Evolutionary conservation across 2,888 invertebrate species (phyloP).

Genomic region (Drosophila nigricruria): DNA sequence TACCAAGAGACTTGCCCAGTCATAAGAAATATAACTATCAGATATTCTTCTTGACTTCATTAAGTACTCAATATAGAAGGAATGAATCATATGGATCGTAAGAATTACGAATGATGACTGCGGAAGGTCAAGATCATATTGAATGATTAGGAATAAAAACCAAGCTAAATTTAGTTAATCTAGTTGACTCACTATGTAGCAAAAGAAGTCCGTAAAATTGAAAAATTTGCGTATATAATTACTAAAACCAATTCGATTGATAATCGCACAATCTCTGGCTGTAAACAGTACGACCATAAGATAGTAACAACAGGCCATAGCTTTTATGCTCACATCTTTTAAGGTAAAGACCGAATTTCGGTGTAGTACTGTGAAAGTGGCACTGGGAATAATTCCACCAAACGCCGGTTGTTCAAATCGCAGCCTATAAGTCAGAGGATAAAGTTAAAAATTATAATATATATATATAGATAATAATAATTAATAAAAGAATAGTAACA

Average conservation of each 20-base stretch:
- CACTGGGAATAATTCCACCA: slow-evolving; percentile 24
- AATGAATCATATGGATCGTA: slow-evolving; percentile 15
- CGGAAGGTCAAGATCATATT: not conserved
- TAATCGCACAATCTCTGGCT: not conserved
- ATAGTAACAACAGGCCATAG: not conserved
- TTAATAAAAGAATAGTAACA: too few relatives aligned
- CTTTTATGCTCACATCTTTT: rapidly evolving
- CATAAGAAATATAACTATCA: slow-evolving; percentile 33
- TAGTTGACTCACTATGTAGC: slow-evolving; percentile 19
- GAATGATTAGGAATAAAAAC: not conserved
- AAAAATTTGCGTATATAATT: slow-evolving; percentile 7
- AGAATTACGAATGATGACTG: slow-evolving; percentile 27
- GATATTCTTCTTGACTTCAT: not conserved
- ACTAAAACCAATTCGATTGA: not conserved
- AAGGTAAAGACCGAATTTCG: slow-evolving; percentile 22
- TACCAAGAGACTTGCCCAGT: slow-evolving; percentile 27
- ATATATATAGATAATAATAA: too few relatives aligned
- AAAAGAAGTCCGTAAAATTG: slow-evolving; percentile 21
- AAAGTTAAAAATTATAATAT: not conserved
- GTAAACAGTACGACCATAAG: not conserved
- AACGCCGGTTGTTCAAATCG: slow-evolving; percentile 20
- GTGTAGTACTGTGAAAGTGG: not conserved
- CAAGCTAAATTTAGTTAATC: not conserved
- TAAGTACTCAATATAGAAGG: not conserved
- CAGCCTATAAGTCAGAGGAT: not conserved